Percentiles rank a stretch among this genome's conserved stretches.
phyloP scores from a whole-genome alignment of 2,888 invertebrate genomes.

The Drosophila anomalipes region DNA sequence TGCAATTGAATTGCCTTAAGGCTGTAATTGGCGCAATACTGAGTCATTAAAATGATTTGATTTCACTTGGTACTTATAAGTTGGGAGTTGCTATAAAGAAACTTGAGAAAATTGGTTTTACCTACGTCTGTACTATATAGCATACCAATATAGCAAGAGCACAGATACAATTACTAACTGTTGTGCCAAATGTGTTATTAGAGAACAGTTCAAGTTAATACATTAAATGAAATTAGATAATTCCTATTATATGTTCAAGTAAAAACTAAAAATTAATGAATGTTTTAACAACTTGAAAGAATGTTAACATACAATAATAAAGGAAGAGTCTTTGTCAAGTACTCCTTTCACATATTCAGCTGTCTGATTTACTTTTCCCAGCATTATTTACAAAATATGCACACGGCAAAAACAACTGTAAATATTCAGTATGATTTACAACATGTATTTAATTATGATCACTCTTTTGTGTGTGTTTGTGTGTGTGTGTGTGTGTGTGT shows the following conservation, averaged over 20 bases:
- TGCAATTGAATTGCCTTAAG: constrained; percentile 49
- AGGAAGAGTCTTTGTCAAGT: neutral
- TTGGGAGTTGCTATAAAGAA: constrained; percentile 42
- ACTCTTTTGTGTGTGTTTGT: neutral
- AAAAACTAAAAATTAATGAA: neutral
- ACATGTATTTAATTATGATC: constrained; percentile 67
- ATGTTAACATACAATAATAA: neutral
- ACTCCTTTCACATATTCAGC: constrained; percentile 13
- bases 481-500: neutral
- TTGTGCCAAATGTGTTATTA: constrained; percentile 1
- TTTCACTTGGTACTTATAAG: constrained; percentile 34
- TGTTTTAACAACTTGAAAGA: neutral
- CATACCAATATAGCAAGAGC: constrained; percentile 12
- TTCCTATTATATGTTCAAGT: neutral
- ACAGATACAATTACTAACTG: neutral
- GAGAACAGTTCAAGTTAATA: neutral
- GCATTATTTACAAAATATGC: constrained; percentile 33
- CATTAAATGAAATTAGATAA: neutral
- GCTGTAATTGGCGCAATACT: constrained; percentile 52
- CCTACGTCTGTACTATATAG: constrained; percentile 4
- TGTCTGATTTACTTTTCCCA: constrained; percentile 10
- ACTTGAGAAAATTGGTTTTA: constrained; percentile 20
- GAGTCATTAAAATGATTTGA: constrained; percentile 49
- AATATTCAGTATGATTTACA: constrained; percentile 61
- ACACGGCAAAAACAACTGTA: constrained; percentile 12